Percentiles rank a stretch among this genome's conserved stretches.
These are phyloP conservation scores for Machaerirhynchus nigripectus DNA, from an alignment of 2,113 vertebrate species.

Conservation along the genomic window DNA sequence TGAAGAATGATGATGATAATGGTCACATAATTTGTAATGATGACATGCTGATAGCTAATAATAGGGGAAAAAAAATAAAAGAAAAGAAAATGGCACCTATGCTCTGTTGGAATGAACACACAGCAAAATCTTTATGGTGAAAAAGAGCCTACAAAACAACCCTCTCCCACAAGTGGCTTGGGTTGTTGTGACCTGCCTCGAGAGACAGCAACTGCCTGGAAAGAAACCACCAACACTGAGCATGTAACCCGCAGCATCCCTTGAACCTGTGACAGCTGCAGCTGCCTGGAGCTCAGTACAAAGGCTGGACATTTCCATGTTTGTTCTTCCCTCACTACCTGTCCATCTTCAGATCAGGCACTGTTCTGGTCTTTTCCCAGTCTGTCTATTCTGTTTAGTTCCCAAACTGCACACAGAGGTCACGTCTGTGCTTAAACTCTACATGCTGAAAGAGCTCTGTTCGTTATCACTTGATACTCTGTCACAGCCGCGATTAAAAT, in stretches of 20 bases:
- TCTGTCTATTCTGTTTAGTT: background rate
- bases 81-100: background rate
- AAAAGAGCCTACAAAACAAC: background rate
- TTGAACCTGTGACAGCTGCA: background rate
- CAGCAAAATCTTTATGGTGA: background rate
- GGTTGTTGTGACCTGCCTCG: background rate
- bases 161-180: background rate
- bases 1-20: background rate
- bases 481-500: background rate
- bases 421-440: background rate
- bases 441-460: background rate
- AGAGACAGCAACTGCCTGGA: background rate
- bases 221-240: background rate
- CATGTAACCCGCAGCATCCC: background rate
- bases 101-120: background rate
- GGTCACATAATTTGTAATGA: background rate
- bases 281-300: background rate
- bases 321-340: background rate
- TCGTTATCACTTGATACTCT: background rate
- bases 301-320: background rate
- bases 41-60: background rate
- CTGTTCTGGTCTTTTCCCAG: background rate
- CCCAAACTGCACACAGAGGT: background rate
- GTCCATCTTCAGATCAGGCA: background rate
- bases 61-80: background rate